Conservation (phyloP, 1,140 invertebrate genomes). For the Lineus longissimus region DNA sequence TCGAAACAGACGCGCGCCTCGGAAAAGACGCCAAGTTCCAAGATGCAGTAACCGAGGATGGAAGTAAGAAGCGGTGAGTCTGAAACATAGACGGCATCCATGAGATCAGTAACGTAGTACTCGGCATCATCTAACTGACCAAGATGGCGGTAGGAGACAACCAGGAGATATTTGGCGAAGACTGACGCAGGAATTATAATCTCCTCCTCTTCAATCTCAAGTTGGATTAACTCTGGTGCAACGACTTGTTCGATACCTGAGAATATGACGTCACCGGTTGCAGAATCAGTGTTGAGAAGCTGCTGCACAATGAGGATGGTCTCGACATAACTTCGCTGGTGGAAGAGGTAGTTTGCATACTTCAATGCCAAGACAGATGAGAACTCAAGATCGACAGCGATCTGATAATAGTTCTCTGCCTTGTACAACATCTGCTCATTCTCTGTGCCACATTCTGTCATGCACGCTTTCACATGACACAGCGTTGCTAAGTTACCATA, state of each 20-base stretch:
- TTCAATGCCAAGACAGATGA: slow-evolving; percentile 41
- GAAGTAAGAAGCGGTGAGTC: slow-evolving; percentile 41
- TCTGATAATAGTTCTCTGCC: slow-evolving; percentile 42
- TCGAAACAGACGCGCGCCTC: slow-evolving; percentile 24
- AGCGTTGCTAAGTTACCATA: slow-evolving; percentile 46
- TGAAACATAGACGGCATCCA: slow-evolving; percentile 34
- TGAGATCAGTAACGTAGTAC: slow-evolving; percentile 30
- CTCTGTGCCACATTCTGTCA: slow-evolving; percentile 38
- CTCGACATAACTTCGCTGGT: slow-evolving; percentile 43
- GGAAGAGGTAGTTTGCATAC: slow-evolving; percentile 47
- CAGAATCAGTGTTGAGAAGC: slow-evolving; percentile 28
- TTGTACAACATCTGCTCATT: slow-evolving; percentile 40
- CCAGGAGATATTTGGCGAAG: slow-evolving; percentile 37
- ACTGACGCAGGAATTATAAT: slow-evolving; percentile 38
- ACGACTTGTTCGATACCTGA: slow-evolving; percentile 45
- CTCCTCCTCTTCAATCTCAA: slow-evolving; percentile 47
- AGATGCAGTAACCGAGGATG: slow-evolving; percentile 42
- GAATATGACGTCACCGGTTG: slow-evolving; percentile 32
- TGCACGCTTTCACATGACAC: slow-evolving; percentile 49
- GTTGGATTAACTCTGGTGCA: slow-evolving; percentile 43
- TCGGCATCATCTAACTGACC: slow-evolving; percentile 32
- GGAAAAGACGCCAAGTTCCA: slow-evolving; percentile 41
- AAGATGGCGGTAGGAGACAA: slow-evolving; percentile 36
- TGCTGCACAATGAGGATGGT: slow-evolving; percentile 37
- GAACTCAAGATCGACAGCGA: slow-evolving; percentile 37